Conservation (phyloP, 2,888 invertebrate genomes). For the Drosophila aldrichi region DNA sequence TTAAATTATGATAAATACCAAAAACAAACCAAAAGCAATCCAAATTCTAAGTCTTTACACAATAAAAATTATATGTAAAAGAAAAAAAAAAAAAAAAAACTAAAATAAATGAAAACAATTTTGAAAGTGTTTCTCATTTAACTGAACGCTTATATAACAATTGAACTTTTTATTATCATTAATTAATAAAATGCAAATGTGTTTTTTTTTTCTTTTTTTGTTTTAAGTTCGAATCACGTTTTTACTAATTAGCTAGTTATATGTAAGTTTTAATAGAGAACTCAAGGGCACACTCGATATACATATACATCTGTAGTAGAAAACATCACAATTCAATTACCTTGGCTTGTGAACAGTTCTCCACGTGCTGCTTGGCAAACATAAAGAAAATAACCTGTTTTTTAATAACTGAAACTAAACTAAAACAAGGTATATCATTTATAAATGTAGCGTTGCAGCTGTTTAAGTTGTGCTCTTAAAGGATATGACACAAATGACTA, state of each 20-base stretch:
- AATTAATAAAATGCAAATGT: conserved; percentile 49
- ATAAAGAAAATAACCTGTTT: conserved; percentile 28
- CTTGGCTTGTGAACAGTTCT: conserved; percentile 45
- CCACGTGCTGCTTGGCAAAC: conserved; percentile 63
- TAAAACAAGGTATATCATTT: neutral
- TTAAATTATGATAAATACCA: conserved; percentile 10
- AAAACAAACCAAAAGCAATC: conserved; percentile 12
- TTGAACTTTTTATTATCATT: conserved; percentile 17
- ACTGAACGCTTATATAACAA: conserved; percentile 3
- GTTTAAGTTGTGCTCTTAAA: neutral
- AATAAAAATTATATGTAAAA: conserved; percentile 44
- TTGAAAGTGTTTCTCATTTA: neutral
- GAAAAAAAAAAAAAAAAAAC: neutral
- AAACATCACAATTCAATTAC: conserved; percentile 46
- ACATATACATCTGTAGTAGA: conserved; percentile 30
- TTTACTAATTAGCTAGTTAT: conserved; percentile 30
- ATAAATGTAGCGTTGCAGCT: neutral
- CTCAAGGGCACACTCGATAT: conserved; percentile 52
- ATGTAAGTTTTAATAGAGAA: conserved; percentile 46
- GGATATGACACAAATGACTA: neutral
- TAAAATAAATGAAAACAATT: conserved; percentile 1
- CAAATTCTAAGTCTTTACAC: conserved; percentile 44
- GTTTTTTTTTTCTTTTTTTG: neutral
- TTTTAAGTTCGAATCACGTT: conserved; percentile 38
- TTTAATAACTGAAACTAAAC: neutral